Evolutionary conservation across 1,140 invertebrate genomes (phyloP).

Genomic region (Drosophila rufa): DNA sequence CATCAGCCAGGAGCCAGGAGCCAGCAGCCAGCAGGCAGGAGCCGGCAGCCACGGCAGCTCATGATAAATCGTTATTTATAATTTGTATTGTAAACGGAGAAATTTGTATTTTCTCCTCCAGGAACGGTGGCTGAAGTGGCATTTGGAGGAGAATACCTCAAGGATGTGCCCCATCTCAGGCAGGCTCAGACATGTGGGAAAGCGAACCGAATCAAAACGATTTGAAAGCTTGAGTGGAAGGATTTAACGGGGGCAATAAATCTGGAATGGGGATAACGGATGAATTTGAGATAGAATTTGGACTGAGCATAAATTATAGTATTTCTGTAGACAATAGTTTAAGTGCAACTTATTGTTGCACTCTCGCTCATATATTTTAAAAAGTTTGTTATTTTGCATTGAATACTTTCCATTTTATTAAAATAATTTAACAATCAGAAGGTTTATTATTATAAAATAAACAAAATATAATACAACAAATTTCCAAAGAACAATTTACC

Average conservation of each 20-base stretch:
- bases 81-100: slow-evolving; percentile 73
- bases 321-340: too few species aligned
- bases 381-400: too few species aligned
- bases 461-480: neutral
- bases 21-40: neutral
- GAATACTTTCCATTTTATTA: too few species aligned
- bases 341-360: too few species aligned
- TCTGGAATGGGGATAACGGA: neutral
- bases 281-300: neutral
- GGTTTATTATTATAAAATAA: neutral
- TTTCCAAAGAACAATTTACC: neutral
- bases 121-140: slow-evolving; percentile 34
- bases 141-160: slow-evolving; percentile 32
- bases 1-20: slow-evolving; percentile 35
- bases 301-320: neutral
- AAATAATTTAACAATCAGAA: neutral
- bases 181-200: neutral
- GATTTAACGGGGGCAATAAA: slow-evolving; percentile 2
- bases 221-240: neutral
- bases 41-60: slow-evolving; percentile 49
- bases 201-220: neutral
- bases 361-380: neutral
- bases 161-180: neutral
- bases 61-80: slow-evolving; percentile 82
- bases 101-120: slow-evolving; percentile 34